A percentile compares a stretch with the other conserved stretches of the same genome.
Conservation (phyloP, 1,140 invertebrate species). For the Copidosoma floridanum region DNA sequence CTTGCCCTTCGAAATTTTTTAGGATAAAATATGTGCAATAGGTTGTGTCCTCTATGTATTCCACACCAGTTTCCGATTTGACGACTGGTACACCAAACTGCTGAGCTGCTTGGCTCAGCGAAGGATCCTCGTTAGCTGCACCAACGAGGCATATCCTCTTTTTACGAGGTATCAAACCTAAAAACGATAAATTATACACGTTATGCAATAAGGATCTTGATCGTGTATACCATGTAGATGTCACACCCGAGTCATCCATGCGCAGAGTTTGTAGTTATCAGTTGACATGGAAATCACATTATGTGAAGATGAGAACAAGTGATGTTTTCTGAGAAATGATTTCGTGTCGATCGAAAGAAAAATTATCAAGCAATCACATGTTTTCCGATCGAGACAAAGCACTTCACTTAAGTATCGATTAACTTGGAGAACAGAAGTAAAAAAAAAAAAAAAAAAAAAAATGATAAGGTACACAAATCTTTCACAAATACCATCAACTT, state of each 20-base stretch:
- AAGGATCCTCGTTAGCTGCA: conserved; percentile 55
- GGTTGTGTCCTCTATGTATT: conserved; percentile 59
- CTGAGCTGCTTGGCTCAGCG: conserved; percentile 60
- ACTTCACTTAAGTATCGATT: neutral
- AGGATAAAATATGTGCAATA: conserved; percentile 72
- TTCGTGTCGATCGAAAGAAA: too few species aligned
- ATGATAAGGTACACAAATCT: neutral
- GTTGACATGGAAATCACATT: neutral
- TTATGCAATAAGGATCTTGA: neutral
- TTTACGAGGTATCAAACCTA: conserved; percentile 51
- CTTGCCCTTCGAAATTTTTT: conserved; percentile 67
- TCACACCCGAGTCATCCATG: too few species aligned
- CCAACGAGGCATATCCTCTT: conserved; percentile 66
- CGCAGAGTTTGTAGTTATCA: too few species aligned
- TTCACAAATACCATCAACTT: too few species aligned
- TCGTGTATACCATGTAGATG: too few species aligned
- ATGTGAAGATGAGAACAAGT: neutral
- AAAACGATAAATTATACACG: conserved; percentile 10
- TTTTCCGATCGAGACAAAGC: neutral
- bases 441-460: neutral
- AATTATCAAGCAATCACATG: too few species aligned
- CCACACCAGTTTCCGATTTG: conserved; percentile 62
- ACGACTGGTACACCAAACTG: conserved; percentile 66
- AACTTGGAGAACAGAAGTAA: neutral
- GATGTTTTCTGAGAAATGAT: too few species aligned